Conservation (phyloP, 1,140 invertebrate species). For the Probaryconus sp. region DNA sequence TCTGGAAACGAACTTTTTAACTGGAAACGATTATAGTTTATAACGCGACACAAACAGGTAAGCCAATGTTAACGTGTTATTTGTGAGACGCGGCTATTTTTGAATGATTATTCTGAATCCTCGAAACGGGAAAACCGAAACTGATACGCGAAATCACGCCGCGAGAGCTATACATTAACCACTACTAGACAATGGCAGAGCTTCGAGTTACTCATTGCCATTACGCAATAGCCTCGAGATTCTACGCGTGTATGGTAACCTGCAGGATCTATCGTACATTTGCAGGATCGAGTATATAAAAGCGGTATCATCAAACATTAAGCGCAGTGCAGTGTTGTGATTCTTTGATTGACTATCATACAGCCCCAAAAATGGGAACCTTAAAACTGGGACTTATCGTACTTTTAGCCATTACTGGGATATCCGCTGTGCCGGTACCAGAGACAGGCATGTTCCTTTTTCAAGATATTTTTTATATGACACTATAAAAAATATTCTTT, state of each 20-base stretch:
- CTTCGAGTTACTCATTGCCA: conserved; percentile 56
- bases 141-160: conserved; percentile 30
- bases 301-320: conserved; percentile 67
- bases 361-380: conserved; percentile 39
- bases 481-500: neutral
- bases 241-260: conserved; percentile 60
- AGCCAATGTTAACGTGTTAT: conserved; percentile 28
- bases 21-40: conserved; percentile 39
- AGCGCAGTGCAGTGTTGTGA: conserved; percentile 44
- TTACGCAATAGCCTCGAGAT: conserved; percentile 69
- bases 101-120: conserved; percentile 36
- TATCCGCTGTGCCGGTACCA: conserved; percentile 41
- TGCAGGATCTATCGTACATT: conserved; percentile 53
- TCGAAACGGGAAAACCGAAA: conserved; percentile 61
- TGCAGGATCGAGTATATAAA: conserved; percentile 71
- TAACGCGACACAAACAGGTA: conserved; percentile 7
- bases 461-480: neutral
- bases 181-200: conserved; percentile 42
- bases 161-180: conserved; percentile 19
- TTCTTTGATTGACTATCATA: conserved; percentile 49
- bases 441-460: conserved; percentile 32
- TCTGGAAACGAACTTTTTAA: conserved; percentile 32
- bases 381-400: conserved; percentile 39
- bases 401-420: conserved; percentile 31
- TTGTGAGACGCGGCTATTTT: conserved; percentile 13